Percentiles rank a stretch among this genome's conserved stretches.
These are phyloP conservation scores for Rhyacichthys aspro DNA, from an alignment of 2,797 vertebrate species.

Conservation along the genomic window DNA sequence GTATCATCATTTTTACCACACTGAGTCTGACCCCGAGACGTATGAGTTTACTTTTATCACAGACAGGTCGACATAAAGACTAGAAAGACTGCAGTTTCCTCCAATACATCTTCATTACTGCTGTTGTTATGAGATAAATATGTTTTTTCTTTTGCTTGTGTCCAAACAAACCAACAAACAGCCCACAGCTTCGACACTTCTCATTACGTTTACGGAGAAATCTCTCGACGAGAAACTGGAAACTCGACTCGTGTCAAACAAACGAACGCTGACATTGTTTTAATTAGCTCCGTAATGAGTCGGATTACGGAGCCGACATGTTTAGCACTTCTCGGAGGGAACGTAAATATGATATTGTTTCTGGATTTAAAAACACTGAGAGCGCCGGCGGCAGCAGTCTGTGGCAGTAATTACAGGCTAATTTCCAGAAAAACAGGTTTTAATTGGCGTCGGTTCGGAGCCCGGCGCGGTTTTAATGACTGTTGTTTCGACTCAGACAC, in stretches of 20 bases:
- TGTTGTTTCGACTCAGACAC: slow-evolving; percentile 36
- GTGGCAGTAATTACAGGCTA: slow-evolving; percentile 27
- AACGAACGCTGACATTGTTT: background rate
- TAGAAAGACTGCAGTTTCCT: too few species aligned
- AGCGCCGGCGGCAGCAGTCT: background rate
- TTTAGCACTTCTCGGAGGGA: background rate
- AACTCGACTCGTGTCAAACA: background rate
- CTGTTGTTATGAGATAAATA: background rate
- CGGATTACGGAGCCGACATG: background rate
- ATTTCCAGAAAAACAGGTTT: slow-evolving; percentile 18
- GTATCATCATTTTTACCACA: too few species aligned
- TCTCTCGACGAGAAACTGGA: too few species aligned
- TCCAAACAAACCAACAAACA: background rate
- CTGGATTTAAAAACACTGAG: slow-evolving; percentile 20
- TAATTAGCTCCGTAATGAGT: background rate
- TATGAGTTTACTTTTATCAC: too few species aligned
- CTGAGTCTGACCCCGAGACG: too few species aligned
- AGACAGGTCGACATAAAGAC: background rate
- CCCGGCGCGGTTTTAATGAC: slow-evolving; percentile 28
- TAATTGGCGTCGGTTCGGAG: slow-evolving; percentile 31
- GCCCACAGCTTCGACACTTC: background rate
- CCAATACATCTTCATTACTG: too few species aligned
- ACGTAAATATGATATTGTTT: slow-evolving; percentile 13
- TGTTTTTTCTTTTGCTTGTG: background rate
- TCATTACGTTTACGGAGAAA: background rate